Conservation (phyloP, 2,888 invertebrate species). For the Heliconius sara region DNA sequence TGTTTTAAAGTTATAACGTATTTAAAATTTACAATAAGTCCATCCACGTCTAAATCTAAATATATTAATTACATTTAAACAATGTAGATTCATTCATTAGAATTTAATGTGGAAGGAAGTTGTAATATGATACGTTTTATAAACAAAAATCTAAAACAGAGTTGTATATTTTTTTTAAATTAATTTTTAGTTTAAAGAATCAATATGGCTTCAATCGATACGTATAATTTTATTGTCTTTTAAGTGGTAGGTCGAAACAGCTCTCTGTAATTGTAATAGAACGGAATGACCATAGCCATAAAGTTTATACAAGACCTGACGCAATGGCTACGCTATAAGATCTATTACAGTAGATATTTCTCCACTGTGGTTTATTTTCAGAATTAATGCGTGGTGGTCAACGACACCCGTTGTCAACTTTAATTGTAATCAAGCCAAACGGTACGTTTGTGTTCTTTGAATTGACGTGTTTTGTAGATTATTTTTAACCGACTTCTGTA, state of each 20-base stretch:
- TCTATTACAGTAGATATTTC: constrained; percentile 46
- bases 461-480: neutral
- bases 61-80: neutral
- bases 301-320: constrained; percentile 50
- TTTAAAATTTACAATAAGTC: neutral
- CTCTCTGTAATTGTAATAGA: constrained; percentile 37
- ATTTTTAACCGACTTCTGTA: neutral
- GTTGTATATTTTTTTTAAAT: neutral
- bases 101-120: neutral
- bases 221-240: neutral
- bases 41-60: neutral
- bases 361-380: constrained; percentile 48
- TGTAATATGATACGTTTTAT: constrained; percentile 1
- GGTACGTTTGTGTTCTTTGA: neutral
- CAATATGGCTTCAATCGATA: neutral
- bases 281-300: constrained; percentile 41
- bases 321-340: constrained; percentile 38
- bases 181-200: neutral
- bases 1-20: neutral
- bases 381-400: constrained; percentile 58
- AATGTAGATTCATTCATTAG: neutral
- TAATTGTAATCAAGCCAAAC: constrained; percentile 55
- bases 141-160: constrained; percentile 6
- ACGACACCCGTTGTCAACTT: constrained; percentile 61
- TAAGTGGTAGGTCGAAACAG: constrained; percentile 28